phyloP scores from a whole-genome alignment of 2,888 invertebrate species.

The Salticus scenicus region DNA sequence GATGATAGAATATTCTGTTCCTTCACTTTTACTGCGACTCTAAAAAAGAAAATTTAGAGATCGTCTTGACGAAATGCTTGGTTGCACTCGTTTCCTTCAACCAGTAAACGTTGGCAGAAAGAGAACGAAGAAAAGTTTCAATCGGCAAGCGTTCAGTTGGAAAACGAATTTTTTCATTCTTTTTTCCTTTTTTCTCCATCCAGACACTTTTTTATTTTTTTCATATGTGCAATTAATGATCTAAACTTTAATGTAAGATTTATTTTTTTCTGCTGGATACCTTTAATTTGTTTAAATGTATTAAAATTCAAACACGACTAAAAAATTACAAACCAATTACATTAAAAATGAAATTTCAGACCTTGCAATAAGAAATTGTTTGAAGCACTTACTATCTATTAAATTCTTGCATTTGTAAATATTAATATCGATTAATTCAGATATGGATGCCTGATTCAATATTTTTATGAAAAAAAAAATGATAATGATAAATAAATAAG shows the following conservation, averaged over 20 bases:
- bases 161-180: background rate
- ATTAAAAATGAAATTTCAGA: no score
- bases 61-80: background rate
- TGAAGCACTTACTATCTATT: no score
- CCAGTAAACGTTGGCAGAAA: background rate
- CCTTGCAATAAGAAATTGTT: no score
- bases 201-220: background rate
- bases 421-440: no score
- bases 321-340: no score
- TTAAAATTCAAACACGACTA: no score
- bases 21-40: conserved; percentile 8
- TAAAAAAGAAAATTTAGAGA: conserved; percentile 18
- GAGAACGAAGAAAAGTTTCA: background rate
- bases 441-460: no score
- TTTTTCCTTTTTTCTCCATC: background rate
- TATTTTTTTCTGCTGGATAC: no score
- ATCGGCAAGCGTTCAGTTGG: conserved; percentile 1
- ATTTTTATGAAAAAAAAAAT: no score
- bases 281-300: no score
- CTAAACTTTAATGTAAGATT: background rate
- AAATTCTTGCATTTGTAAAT: no score
- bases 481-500: no score
- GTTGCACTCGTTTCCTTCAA: background rate
- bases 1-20: conserved; percentile 24
- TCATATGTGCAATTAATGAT: background rate